phyloP scores from a whole-genome alignment of 2,888 invertebrate species.

The Podotricha telesiphe region DNA sequence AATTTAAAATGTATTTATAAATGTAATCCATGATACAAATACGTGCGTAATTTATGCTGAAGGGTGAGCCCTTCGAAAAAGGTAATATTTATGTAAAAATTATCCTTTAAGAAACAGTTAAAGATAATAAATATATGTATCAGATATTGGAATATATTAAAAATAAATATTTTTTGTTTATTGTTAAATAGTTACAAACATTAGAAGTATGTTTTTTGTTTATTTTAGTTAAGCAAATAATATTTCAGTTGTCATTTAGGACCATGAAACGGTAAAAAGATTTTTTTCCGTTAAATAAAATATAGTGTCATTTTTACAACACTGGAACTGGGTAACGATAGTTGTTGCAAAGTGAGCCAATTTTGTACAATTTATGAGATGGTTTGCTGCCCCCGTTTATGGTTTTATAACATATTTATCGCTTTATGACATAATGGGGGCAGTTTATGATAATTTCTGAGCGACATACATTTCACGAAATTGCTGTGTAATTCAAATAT shows the following conservation, averaged over 20 bases:
- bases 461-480: constrained; percentile 50
- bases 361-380: constrained; percentile 72
- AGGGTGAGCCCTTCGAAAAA: neutral
- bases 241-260: constrained; percentile 16
- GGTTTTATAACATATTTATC: constrained; percentile 82
- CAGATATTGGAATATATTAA: too few species aligned
- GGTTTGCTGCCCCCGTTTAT: constrained; percentile 74
- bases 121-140: too few species aligned
- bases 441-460: constrained; percentile 68
- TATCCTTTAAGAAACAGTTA: neutral
- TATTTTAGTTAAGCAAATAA: neutral
- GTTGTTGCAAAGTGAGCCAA: constrained; percentile 72
- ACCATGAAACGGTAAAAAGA: constrained; percentile 23
- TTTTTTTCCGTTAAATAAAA: constrained; percentile 35
- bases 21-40: neutral
- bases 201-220: neutral
- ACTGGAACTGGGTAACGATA: constrained; percentile 55
- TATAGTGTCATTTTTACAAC: constrained; percentile 44
- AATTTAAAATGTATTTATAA: neutral
- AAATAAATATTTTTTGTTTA: neutral
- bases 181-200: neutral
- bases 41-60: neutral
- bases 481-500: constrained; percentile 36
- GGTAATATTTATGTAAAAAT: neutral
- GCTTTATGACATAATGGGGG: constrained; percentile 72